These are phyloP conservation scores for Conops quadrifasciatus DNA, from an alignment of 2,888 invertebrate genomes.

Conservation along the genomic window DNA sequence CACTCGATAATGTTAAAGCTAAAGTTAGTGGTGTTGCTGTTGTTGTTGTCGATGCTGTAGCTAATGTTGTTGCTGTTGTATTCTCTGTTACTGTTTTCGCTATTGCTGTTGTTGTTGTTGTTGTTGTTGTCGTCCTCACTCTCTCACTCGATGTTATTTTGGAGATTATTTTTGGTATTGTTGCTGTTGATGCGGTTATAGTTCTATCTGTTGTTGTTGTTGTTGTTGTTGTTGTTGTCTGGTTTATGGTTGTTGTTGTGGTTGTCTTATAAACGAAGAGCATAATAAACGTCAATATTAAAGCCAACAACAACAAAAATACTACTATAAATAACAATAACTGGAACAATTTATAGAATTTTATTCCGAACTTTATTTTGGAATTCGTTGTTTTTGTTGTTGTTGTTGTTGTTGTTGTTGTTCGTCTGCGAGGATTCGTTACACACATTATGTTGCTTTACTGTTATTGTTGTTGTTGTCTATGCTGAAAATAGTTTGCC, in stretches of 20 bases:
- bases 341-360: too few relatives aligned
- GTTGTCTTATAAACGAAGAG: constrained; percentile 10
- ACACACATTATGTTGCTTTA: neutral
- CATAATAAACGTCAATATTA: neutral
- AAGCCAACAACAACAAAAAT: too few relatives aligned
- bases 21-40: constrained; percentile 14
- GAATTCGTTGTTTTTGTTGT: constrained; percentile 2
- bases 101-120: constrained; percentile 16
- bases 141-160: neutral
- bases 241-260: constrained; percentile 13
- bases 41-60: constrained; percentile 17
- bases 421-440: neutral
- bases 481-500: too few relatives aligned
- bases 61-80: constrained; percentile 19
- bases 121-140: too few relatives aligned
- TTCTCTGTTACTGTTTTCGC: constrained; percentile 14
- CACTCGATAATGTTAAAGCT: neutral
- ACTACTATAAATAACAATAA: too few relatives aligned
- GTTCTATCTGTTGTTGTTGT: constrained; percentile 31
- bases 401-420: constrained; percentile 20
- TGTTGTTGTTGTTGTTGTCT: constrained; percentile 30
- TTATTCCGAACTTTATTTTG: neutral
- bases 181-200: constrained; percentile 23
- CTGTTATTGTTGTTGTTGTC: constrained; percentile 36
- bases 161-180: constrained; percentile 15